Evolutionary conservation across 2,888 invertebrate genomes (phyloP), one percentile per base, ranked within the genome.

Genomic region (Trypoxylon attenuatum): DNA sequence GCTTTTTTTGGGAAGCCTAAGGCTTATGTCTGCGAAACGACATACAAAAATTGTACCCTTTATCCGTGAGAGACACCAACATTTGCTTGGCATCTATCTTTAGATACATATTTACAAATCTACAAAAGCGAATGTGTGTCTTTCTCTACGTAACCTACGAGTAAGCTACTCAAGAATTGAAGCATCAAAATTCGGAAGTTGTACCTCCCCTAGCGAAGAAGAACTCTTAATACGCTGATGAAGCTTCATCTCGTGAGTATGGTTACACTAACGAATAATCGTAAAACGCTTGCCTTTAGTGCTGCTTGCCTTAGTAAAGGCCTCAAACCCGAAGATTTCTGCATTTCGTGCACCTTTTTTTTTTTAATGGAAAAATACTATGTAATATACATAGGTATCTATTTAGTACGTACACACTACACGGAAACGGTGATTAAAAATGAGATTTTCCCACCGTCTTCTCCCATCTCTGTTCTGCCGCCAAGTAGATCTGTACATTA

Each of bases 51-150:
- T n/a, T n/a, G n/a, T n/a, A n/a, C n/a, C n/a, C n/a, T n/a, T n/a
- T n/a, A n/a, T n/a, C n/a, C n/a, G n/a, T n/a, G 15, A 38, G 58
- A 57, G 53, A 70, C 56, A 57, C 64, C 72, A 62, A 76, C 70
- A 64, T 65, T 71, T 67, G n/a, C 67, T 27, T 50, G 68, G 52
- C 55, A 58, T 52, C 29, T 55, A 54, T n/a, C 23, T 60, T 25
- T 52, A 55, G 50, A 58, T 71, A 70, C 66, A 53, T 77, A 71
- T 77, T 67, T 75, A 79, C 73, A 76, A 79, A 75, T 80, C 77
- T 79, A 78, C 74, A 77, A 10, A 33, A 73, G 73, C 74, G 66
- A 74, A 69, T 62, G 71, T 74, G 66, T 69, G 61, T 58, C 50
- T 38, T 49, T 47, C 16, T 57, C 65, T 67, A 67, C 53, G 52